phyloP scores from a whole-genome alignment of 2,113 vertebrate genomes.

The Archilochus colubris region DNA sequence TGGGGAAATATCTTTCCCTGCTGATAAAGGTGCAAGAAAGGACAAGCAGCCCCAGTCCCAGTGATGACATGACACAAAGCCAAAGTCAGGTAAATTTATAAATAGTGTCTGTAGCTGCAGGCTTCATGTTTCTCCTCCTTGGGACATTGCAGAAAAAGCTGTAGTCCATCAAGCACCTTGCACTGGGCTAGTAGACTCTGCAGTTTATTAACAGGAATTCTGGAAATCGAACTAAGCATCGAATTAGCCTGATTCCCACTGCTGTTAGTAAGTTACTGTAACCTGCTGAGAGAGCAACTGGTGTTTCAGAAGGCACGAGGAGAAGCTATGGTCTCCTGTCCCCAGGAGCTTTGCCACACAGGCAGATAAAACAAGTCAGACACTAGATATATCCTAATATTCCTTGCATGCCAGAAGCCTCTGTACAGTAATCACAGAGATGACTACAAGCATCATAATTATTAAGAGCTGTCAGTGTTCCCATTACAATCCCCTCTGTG shows the following conservation, averaged over 20 bases:
- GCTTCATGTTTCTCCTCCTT: slow-evolving; percentile 55
- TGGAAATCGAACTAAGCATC: background rate
- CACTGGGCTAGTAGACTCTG: background rate
- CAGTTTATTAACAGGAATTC: background rate
- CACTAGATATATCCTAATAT: background rate
- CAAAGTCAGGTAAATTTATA: slow-evolving; percentile 55
- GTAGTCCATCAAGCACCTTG: background rate
- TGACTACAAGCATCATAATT: slow-evolving; percentile 40
- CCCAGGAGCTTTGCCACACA: background rate
- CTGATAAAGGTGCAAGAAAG: background rate
- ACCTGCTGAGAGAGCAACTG: background rate
- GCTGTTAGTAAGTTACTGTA: background rate
- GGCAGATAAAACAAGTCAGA: background rate
- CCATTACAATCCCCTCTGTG: slow-evolving; percentile 54
- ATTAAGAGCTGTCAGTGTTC: slow-evolving; percentile 40
- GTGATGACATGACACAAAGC: background rate
- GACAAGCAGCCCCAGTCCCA: background rate
- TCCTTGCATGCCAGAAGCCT: slow-evolving; percentile 52
- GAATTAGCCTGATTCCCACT: background rate
- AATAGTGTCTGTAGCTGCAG: slow-evolving; percentile 50
- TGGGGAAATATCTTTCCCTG: slow-evolving; percentile 37
- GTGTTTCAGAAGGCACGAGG: background rate
- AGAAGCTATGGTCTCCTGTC: background rate
- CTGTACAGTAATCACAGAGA: slow-evolving; percentile 36
- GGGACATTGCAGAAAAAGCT: background rate